Evolutionary conservation across 2,888 invertebrate genomes (phyloP), one percentile per base, ranked within the genome.

Genomic region (Hofmannophila pseudospretella): DNA sequence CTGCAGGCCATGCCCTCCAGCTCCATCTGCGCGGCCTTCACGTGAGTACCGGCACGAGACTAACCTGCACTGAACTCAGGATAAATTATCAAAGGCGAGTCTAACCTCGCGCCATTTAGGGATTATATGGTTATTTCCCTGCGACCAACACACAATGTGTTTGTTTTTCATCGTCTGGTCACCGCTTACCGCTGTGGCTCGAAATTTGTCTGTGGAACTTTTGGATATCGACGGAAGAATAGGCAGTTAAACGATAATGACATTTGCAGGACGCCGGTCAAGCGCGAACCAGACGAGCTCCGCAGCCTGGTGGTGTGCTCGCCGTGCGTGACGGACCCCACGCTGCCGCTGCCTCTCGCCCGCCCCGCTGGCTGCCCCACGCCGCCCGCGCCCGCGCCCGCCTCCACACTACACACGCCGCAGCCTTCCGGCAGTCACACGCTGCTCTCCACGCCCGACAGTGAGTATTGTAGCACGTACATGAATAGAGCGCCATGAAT

Each of bases 261-360:
- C 5, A 16, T 16, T 27, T 42, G 2, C 56, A 81, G 85, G 42
- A 84, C 84, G 30, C 84, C 85, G 0, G 68, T 86, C 38, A 86
- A 86, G 50, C 77, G 75, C 16, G 86, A 86, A 65, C 71, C 72
- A 20, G 52, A 44, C 20, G 40, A 14, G 34, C 38, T 51, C 38
- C 52, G 54, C 32, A 42, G 52, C 34, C 54, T 69, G 41, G 56
- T 55, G 56, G 67, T 71, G 59, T 53, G 62, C 42, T 54, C 76
- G 58, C 85, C 84, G 34, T 75, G 82, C 63, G 74, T 75, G 32
- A 80, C 80, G 10, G 85, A 84, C 67, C 84, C 82, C 59, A 85
- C 85, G 53, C 62, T 82, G 54, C 74, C 82, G 52, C 61, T 71
- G 42, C 54, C 49, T 42, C 38, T 41, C 42, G 35, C 42, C n/a